phyloP scores from a whole-genome alignment of 1,140 invertebrate species.

The Spodoptera litura region DNA sequence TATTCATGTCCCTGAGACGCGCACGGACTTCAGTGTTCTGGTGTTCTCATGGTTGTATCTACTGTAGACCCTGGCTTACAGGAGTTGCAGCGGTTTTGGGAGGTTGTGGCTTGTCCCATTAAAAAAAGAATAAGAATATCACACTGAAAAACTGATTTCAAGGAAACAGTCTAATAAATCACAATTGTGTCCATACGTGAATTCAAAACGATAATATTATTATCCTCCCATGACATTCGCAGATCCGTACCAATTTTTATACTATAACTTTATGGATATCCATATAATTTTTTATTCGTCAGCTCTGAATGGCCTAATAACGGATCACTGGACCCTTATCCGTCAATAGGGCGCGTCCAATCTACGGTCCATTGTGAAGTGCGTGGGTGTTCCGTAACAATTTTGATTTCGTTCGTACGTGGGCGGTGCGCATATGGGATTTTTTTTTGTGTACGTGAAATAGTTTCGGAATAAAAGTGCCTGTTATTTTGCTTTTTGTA shows the following conservation, averaged over 20 bases:
- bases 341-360: slow-evolving; percentile 28
- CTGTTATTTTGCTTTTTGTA: neutral
- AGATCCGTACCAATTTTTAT: neutral
- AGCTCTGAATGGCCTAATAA: slow-evolving; percentile 26
- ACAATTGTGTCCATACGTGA: neutral
- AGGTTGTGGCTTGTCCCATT: too few relatives aligned
- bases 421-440: neutral
- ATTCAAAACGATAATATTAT: neutral
- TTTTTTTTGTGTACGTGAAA: neutral
- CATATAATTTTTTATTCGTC: slow-evolving; percentile 28
- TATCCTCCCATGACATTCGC: neutral
- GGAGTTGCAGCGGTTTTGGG: too few relatives aligned
- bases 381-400: neutral
- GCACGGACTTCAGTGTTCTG: too few relatives aligned
- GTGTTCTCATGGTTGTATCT: too few relatives aligned
- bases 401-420: slow-evolving; percentile 16
- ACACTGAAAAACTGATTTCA: too few relatives aligned
- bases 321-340: slow-evolving; percentile 27
- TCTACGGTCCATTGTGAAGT: slow-evolving; percentile 26
- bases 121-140: too few relatives aligned
- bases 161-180: too few relatives aligned
- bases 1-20: too few relatives aligned
- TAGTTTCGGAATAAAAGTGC: neutral
- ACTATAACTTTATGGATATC: neutral
- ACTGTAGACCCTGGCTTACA: too few relatives aligned